phyloP scores from a whole-genome alignment of 2,797 vertebrate genomes.

The Acanthiza pusilla region DNA sequence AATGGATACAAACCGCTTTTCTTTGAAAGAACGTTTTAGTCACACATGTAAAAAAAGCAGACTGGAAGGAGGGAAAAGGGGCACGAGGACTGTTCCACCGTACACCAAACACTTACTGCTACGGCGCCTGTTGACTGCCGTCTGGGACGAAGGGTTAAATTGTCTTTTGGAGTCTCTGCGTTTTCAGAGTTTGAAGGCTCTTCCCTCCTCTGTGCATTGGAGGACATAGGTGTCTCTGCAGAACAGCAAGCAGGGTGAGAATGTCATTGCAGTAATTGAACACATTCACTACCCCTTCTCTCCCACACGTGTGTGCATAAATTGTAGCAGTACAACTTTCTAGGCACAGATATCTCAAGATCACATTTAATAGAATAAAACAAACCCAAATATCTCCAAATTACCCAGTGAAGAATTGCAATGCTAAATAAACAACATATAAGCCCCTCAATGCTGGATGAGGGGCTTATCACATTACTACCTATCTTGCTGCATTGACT shows the following conservation, averaged over 20 bases:
- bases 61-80: neutral
- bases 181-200: neutral
- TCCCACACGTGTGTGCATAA: rapidly evolving
- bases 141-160: neutral
- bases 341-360: neutral
- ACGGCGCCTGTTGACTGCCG: neutral
- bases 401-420: neutral
- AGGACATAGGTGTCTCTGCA: neutral
- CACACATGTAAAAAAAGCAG: neutral
- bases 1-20: neutral
- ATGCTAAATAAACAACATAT: neutral
- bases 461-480: neutral
- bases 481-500: neutral
- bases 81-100: neutral
- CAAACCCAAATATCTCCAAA: neutral
- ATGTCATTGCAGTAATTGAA: rapidly evolving
- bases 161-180: rapidly evolving
- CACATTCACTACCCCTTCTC: too few relatives aligned
- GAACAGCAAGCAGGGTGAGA: neutral
- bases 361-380: neutral
- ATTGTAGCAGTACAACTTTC: neutral
- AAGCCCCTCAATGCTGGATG: rapidly evolving
- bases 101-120: neutral
- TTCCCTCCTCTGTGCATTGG: neutral
- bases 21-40: neutral